Conservation (phyloP, 2,888 invertebrate genomes). For the Eupithecia vulgata region DNA sequence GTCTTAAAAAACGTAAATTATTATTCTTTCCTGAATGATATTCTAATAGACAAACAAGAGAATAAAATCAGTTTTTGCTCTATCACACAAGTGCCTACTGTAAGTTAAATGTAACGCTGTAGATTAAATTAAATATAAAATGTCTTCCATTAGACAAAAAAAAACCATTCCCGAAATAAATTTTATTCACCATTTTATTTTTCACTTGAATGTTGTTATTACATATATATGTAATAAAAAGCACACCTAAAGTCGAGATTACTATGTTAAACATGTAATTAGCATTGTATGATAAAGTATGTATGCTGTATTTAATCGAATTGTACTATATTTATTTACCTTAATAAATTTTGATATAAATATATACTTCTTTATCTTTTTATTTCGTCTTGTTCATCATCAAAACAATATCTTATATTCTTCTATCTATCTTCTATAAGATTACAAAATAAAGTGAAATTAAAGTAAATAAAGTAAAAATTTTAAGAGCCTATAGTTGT, state of each 20-base stretch:
- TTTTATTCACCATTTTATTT: not conserved
- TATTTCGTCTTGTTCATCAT: not conserved
- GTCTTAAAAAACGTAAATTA: not conserved
- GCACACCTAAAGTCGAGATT: slow-evolving; percentile 9
- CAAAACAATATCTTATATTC: too few species aligned
- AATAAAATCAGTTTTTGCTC: not conserved
- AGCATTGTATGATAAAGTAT: slow-evolving; percentile 31
- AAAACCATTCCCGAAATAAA: not conserved
- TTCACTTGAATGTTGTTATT: not conserved
- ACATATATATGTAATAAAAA: not conserved
- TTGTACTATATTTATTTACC: slow-evolving; percentile 59
- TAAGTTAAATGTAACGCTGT: slow-evolving; percentile 7
- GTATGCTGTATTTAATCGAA: slow-evolving; percentile 48
- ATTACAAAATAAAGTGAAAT: too few species aligned
- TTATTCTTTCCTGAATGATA: not conserved
- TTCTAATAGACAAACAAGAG: not conserved
- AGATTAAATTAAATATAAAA: slow-evolving; percentile 5
- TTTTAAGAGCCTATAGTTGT: too few species aligned
- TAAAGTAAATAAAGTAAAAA: too few species aligned
- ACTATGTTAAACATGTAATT: slow-evolving; percentile 11
- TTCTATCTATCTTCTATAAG: too few species aligned
- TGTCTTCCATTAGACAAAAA: slow-evolving; percentile 27
- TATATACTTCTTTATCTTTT: slow-evolving; percentile 26
- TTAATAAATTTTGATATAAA: slow-evolving; percentile 67
- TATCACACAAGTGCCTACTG: slow-evolving; percentile 29